A percentile compares a stretch with the other conserved stretches of the same genome.
Evolutionary conservation across 2,888 invertebrate species (phyloP).

Genomic region (Idaea aversata): DNA sequence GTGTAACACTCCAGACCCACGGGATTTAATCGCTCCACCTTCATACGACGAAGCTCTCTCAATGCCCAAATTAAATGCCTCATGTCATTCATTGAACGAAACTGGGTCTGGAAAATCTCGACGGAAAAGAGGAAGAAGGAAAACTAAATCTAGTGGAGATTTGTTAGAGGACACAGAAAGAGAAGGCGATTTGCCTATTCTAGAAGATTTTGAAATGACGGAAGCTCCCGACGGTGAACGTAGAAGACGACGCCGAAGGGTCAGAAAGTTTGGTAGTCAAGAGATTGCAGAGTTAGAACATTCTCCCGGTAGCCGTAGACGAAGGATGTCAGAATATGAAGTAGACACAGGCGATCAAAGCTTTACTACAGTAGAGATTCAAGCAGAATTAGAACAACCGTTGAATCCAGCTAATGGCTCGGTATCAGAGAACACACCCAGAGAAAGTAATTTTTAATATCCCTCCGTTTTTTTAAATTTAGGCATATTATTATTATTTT

Average conservation of each 20-base stretch:
- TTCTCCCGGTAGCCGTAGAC: conserved; percentile 67
- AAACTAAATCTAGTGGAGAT: conserved; percentile 77
- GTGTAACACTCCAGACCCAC: conserved; percentile 83
- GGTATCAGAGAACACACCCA: conserved; percentile 57
- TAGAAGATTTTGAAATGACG: conserved; percentile 56
- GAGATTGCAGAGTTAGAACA: conserved; percentile 70
- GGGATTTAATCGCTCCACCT: conserved; percentile 85
- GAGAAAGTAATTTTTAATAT: conserved; percentile 69
- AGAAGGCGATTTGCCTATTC: conserved; percentile 58
- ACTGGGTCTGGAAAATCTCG: conserved; percentile 65
- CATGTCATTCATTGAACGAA: conserved; percentile 79
- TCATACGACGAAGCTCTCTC: conserved; percentile 88
- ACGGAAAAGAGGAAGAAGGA: conserved; percentile 65
- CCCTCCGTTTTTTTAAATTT: conserved; percentile 16
- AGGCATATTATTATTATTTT: too few relatives aligned
- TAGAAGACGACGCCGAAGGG: conserved; percentile 49
- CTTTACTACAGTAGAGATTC: conserved; percentile 52
- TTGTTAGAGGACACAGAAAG: conserved; percentile 70
- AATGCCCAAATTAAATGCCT: conserved; percentile 84
- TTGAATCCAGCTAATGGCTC: conserved; percentile 55
- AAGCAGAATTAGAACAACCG: conserved; percentile 56
- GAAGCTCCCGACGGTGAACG: conserved; percentile 46
- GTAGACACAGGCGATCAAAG: conserved; percentile 38
- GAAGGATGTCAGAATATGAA: conserved; percentile 63
- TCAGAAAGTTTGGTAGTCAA: conserved; percentile 65